These are phyloP conservation scores for Palythoa heliodiscus DNA, from an alignment of 92 coral and sea anemone species.

Conservation along the genomic window DNA sequence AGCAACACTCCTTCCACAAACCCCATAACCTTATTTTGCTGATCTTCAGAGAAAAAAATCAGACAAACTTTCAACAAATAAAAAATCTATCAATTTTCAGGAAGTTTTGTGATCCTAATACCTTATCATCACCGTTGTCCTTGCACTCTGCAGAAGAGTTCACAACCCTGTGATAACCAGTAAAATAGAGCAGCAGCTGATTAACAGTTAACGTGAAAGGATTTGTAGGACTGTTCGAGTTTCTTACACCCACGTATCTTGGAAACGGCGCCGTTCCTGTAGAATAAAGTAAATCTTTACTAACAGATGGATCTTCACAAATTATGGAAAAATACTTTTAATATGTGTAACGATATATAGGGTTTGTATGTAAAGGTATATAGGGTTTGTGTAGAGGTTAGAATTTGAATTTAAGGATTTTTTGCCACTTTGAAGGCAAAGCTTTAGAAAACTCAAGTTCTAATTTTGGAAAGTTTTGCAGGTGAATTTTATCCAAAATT, in stretches of 20 bases:
- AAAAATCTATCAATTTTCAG: background rate
- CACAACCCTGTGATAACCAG: slow-evolving; percentile 54
- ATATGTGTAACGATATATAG: too few relatives aligned
- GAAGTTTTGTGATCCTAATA: background rate
- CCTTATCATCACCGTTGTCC: background rate
- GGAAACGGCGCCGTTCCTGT: slow-evolving; percentile 52
- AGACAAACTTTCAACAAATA: background rate
- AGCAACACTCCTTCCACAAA: too few relatives aligned
- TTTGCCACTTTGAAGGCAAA: too few relatives aligned
- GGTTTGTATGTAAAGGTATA: too few relatives aligned
- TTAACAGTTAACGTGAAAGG: slow-evolving; percentile 52
- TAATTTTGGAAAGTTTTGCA: too few relatives aligned
- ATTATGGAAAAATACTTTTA: too few relatives aligned
- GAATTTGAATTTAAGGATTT: too few relatives aligned
- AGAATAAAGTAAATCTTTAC: background rate
- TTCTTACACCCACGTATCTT: slow-evolving; percentile 81
- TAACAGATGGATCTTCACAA: too few relatives aligned
- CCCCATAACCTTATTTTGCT: too few relatives aligned
- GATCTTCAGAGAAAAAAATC: background rate
- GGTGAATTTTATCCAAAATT: too few relatives aligned
- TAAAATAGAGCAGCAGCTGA: slow-evolving; percentile 68
- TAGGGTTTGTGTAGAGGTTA: too few relatives aligned
- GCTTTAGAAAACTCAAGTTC: too few relatives aligned
- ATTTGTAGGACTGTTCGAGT: slow-evolving; percentile 14
- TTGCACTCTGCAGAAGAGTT: slow-evolving; percentile 12